These are phyloP conservation scores for Cheirogaleus major DNA, from an alignment of 2,797 vertebrate species.

Conservation along the genomic window DNA sequence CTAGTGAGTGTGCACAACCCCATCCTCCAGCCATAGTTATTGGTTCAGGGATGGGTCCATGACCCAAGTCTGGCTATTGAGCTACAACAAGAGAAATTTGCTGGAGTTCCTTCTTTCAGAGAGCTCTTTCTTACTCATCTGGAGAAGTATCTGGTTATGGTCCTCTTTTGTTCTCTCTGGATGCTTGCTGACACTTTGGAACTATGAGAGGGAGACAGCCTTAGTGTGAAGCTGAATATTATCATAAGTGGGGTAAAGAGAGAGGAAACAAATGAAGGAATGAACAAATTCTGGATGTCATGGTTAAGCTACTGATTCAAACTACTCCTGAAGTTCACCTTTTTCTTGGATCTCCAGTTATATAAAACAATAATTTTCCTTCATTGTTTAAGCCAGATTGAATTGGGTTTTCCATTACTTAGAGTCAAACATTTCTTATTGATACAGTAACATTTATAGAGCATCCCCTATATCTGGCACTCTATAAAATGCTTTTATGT, in stretches of 20 bases:
- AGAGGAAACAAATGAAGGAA: not conserved
- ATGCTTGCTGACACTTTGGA: not conserved
- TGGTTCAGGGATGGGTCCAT: not conserved
- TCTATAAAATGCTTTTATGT: constrained; percentile 15
- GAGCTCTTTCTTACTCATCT: not conserved
- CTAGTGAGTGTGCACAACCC: not conserved
- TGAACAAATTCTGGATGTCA: not conserved
- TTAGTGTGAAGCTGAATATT: not conserved
- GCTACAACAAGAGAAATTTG: not conserved
- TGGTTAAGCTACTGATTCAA: not conserved
- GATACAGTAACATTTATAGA: not conserved
- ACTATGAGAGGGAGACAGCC: not conserved
- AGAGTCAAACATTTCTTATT: constrained; percentile 6
- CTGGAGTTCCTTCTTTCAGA: not conserved
- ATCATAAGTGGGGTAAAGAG: not conserved
- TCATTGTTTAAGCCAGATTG: not conserved
- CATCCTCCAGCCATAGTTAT: rapidly evolving
- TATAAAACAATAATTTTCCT: not conserved
- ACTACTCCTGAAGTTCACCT: not conserved
- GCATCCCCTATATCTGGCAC: not conserved
- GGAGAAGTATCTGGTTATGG: not conserved
- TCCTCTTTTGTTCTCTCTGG: not conserved
- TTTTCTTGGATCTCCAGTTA: not conserved
- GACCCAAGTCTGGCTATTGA: not conserved
- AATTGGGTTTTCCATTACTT: not conserved